Base-by-base conservation (phyloP, 2,888 invertebrate species). In the Augochlorella aurata region DNA sequence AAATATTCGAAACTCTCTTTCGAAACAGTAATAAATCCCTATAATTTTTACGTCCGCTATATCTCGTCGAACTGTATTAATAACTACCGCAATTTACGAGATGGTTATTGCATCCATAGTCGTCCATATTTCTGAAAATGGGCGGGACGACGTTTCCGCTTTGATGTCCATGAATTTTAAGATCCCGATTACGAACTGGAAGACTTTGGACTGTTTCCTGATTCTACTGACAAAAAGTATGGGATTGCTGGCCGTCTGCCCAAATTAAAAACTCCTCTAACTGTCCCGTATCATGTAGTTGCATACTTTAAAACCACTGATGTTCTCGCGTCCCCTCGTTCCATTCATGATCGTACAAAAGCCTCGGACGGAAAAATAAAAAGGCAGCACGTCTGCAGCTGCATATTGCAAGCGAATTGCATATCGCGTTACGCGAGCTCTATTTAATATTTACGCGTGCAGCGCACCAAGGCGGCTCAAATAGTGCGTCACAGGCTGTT, bases 241-340 rank as follows among this genome's bases (percentile, higher is more conserved):
- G 44, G 65, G 44, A 65, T 65, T 65, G n/a, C 44, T 65, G 65
- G 65, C 65, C 38, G 44, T 44, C 12, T 65, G 38, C 65, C 65
- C 44, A 44, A 65, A 65, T 65, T 44, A 65, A 44, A 38, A 65
- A 44, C 65, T 18, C n/a, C 10, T 65, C 38, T n/a, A n/a, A 44
- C 44, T 10, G 44, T 44, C n/a, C 65, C n/a, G 65, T 18, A 65
- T 65, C 18, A n/a, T 44, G 38, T 44, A 44, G 10, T 38, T 44
- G 44, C 65, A 18, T 38, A 44, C 65, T 65, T 14, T 44, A 44
- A 44, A 44, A 44, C 63, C 63, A 44, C 65, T 10, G 38, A 38
- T 44, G n/a, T 65, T 44, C 65, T 44, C n/a, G n/a, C 10, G 12
- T n/a, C 10, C 63, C 63, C 9, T 4, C 18, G 18, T 3, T 44